These are phyloP conservation scores for Grapholita molesta DNA, from an alignment of 1,140 invertebrate genomes.

Conservation along the genomic window DNA sequence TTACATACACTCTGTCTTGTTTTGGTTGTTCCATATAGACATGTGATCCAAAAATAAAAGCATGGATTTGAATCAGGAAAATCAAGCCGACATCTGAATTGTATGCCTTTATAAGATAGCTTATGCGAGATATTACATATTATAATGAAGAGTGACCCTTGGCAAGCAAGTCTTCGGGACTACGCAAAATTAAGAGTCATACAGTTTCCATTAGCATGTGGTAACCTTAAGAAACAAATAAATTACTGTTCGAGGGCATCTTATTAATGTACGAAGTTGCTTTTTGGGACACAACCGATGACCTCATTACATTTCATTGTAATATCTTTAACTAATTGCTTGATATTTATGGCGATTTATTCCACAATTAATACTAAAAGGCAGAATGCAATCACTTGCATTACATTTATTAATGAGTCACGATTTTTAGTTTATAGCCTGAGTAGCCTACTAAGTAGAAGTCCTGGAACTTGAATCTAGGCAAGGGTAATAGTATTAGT, in stretches of 20 bases:
- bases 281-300: neutral
- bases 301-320: neutral
- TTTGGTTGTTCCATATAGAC: no score
- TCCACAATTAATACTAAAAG: neutral
- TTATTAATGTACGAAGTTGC: neutral
- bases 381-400: neutral
- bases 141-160: no score
- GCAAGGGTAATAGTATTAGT: no score
- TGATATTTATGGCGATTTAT: neutral
- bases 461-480: no score
- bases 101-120: no score
- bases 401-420: neutral
- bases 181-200: neutral
- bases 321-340: neutral
- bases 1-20: no score
- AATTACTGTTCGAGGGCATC: neutral
- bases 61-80: no score
- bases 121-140: no score
- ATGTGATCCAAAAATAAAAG: no score
- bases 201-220: neutral
- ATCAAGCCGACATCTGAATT: no score
- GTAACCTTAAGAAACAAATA: neutral
- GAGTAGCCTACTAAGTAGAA: neutral
- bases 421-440: neutral
- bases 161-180: neutral